phyloP scores from a whole-genome alignment of 2,888 invertebrate genomes.

The Morpho helenor region DNA sequence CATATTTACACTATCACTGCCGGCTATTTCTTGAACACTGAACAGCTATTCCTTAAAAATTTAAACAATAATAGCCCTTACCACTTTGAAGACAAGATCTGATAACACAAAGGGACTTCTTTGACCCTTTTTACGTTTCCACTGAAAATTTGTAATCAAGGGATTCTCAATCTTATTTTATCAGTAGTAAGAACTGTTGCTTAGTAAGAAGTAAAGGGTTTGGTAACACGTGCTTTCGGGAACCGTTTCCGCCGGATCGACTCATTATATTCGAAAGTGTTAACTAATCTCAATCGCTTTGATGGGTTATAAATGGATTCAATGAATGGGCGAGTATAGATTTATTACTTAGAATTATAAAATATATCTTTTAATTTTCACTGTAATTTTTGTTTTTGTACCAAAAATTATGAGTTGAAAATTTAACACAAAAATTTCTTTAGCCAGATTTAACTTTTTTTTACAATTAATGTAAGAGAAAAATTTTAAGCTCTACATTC shows the following conservation, averaged over 20 bases:
- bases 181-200: conserved; percentile 8
- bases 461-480: no score
- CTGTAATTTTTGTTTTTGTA: background rate
- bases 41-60: conserved; percentile 1
- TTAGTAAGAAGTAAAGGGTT: conserved; percentile 21
- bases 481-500: no score
- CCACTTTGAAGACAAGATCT: conserved; percentile 15
- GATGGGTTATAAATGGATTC: conserved; percentile 50
- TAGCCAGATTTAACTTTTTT: no score
- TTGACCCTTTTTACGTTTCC: background rate
- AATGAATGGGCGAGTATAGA: conserved; percentile 36
- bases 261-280: conserved; percentile 56
- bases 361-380: background rate
- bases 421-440: no score
- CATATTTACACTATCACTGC: conserved; percentile 57
- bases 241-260: conserved; percentile 62
- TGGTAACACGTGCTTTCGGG: conserved; percentile 34
- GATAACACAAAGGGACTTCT: background rate
- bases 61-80: conserved; percentile 14
- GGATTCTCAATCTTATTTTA: conserved; percentile 18
- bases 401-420: no score
- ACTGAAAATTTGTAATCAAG: conserved; percentile 2
- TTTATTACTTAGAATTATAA: conserved; percentile 19
- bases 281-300: conserved; percentile 59
- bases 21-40: conserved; percentile 29